A percentile compares a stretch with the other conserved stretches of the same genome.
phyloP scores from a whole-genome alignment of 1,140 invertebrate genomes.

The Dermatophagoides farinae region DNA sequence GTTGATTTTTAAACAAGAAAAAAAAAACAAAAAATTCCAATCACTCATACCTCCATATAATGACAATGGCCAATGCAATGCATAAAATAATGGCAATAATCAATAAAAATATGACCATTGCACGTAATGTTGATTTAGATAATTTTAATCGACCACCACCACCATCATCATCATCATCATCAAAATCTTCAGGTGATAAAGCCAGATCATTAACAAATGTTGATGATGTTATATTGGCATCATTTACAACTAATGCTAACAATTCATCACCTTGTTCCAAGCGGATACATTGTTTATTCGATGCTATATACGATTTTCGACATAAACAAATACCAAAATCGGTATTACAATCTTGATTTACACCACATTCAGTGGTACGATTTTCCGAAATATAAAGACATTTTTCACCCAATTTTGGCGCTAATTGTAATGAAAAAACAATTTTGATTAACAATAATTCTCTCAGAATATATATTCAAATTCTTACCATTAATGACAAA shows the following conservation, averaged over 20 bases:
- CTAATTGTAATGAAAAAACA: background rate
- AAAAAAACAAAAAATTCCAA: background rate
- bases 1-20: background rate
- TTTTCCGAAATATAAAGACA: background rate
- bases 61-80: constrained; percentile 7
- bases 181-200: background rate
- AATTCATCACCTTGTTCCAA: background rate
- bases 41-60: constrained; percentile 11
- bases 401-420: constrained; percentile 1
- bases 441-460: background rate
- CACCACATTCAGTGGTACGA: background rate
- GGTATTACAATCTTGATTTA: constrained; percentile 1
- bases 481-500: background rate
- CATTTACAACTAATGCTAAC: background rate
- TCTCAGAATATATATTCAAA: background rate
- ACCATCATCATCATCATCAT: background rate
- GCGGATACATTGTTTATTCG: background rate
- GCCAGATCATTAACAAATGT: background rate
- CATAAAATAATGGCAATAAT: constrained; percentile 7
- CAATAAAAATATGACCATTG: constrained; percentile 11
- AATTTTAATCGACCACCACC: too few relatives aligned
- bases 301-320: background rate
- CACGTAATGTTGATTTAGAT: background rate
- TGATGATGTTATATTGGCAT: background rate
- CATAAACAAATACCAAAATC: background rate